Conservation (phyloP, 2,888 invertebrate genomes). For the Blastobasis lacticolella region DNA sequence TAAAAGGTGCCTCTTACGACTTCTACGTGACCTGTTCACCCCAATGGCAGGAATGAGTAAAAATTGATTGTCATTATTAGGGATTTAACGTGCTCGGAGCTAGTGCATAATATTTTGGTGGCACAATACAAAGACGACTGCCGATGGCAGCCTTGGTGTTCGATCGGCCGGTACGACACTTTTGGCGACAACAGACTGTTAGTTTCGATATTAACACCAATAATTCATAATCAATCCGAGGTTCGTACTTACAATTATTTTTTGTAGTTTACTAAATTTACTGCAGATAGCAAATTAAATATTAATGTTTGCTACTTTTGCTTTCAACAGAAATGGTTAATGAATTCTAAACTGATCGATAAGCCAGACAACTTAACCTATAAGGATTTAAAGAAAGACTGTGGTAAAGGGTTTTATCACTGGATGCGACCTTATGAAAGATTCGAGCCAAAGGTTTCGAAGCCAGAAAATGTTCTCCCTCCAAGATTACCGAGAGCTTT, state of each 20-base stretch:
- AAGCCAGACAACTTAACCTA: constrained; percentile 47
- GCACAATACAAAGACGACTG: constrained; percentile 43
- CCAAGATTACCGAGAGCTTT: constrained; percentile 51
- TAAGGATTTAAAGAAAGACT: constrained; percentile 47
- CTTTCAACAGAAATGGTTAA: constrained; percentile 52
- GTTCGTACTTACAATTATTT: constrained; percentile 19
- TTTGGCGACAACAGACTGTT: constrained; percentile 53
- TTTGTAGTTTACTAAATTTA: background rate
- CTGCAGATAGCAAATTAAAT: background rate
- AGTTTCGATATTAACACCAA: constrained; percentile 48
- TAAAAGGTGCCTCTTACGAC: too few species aligned
- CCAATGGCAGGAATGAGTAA: too few species aligned
- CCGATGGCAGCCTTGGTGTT: constrained; percentile 57
- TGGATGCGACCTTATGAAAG: constrained; percentile 65
- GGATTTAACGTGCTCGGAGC: constrained; percentile 50
- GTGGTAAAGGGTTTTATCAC: constrained; percentile 58
- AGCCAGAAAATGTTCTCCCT: constrained; percentile 38
- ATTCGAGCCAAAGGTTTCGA: constrained; percentile 38
- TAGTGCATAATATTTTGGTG: constrained; percentile 45
- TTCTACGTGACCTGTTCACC: too few species aligned
- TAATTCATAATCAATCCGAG: constrained; percentile 53
- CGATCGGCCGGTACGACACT: constrained; percentile 48
- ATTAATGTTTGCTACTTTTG: constrained; percentile 1
- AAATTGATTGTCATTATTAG: constrained; percentile 20
- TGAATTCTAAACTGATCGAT: constrained; percentile 47